Base-by-base conservation (phyloP, 2,888 invertebrate species). In the Alitta virens region DNA sequence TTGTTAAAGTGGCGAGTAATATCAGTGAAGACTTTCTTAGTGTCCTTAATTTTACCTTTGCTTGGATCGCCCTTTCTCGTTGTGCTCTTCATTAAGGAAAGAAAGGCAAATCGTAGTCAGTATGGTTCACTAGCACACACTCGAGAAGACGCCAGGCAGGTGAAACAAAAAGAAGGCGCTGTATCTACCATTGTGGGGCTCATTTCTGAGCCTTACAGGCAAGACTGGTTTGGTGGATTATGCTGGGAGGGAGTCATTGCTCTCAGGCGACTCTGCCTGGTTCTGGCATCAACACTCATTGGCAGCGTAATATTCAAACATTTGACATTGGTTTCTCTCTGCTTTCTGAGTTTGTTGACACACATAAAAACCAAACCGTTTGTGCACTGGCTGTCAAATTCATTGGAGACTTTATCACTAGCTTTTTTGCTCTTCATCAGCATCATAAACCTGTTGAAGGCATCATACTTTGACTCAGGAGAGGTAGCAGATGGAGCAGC, bases 201-300 rank as follows among this genome's bases (percentile, higher is more conserved):
- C 23, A 42, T 65, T 16, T 52, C 54, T 26, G 65, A 63, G 7
- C 56, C 62, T 5, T 65, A 63, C 27, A 40, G 55, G 5, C 27
- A 25, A 14, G 53, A 63, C 46, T 43, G 63, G 7, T 26, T 38
- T 16, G 43, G 50, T 2, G 67, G 65, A 1, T 5, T 67, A 9
- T 67, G 67, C 55, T 67, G 62, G 60, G 67, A 67, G 38, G 67
- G 67, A 16, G 52, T 67, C 23, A 51, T 67, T 12, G 63, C 56
- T 46, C 43, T 67, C 7, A 43, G 65, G 3, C 46, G 67, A 12
- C 52, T 67, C n/a, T 27, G 50, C 3, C 59, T 59, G 14, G 54
- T 60, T 21, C n/a, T 60, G 5, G 27, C 46, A 2, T 51, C 54
- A n/a, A 54, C 60, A 2, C 54, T 60, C 27, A 54, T 60, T 54